Evolutionary conservation across 1,140 invertebrate species (phyloP).

Genomic region (Batillaria attramentaria): DNA sequence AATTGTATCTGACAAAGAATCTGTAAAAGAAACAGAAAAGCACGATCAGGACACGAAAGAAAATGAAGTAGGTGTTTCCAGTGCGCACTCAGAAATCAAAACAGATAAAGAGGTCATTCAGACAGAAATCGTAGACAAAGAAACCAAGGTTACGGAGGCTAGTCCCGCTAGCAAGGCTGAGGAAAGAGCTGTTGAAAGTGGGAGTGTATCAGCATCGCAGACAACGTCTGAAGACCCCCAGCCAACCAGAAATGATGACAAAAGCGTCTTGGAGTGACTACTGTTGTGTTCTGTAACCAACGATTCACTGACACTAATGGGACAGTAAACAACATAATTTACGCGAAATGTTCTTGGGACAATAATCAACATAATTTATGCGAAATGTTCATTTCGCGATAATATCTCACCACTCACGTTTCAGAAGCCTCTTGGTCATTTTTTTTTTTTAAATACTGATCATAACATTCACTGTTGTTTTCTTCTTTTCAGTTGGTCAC

Average conservation of each 20-base stretch:
- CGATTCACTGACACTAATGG: too few species aligned
- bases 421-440: too few species aligned
- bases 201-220: background rate
- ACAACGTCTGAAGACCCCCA: too few species aligned
- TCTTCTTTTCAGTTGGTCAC: background rate
- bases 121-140: background rate
- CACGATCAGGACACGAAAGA: background rate
- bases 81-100: background rate
- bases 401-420: conserved; percentile 1
- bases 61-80: background rate
- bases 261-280: background rate
- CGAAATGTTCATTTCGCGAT: too few species aligned
- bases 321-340: too few species aligned
- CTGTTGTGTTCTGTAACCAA: background rate
- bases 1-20: too few species aligned
- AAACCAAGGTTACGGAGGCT: background rate
- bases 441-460: background rate
- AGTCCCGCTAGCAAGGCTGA: background rate
- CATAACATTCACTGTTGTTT: conserved; percentile 10
- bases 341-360: too few species aligned
- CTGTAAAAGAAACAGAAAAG: background rate
- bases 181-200: background rate
- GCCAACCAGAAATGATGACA: background rate
- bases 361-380: too few species aligned
- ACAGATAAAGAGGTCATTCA: background rate